Evolutionary conservation across 2,113 vertebrate species (phyloP), one percentile per base, ranked within the genome.

Genomic region (Motacilla alba): DNA sequence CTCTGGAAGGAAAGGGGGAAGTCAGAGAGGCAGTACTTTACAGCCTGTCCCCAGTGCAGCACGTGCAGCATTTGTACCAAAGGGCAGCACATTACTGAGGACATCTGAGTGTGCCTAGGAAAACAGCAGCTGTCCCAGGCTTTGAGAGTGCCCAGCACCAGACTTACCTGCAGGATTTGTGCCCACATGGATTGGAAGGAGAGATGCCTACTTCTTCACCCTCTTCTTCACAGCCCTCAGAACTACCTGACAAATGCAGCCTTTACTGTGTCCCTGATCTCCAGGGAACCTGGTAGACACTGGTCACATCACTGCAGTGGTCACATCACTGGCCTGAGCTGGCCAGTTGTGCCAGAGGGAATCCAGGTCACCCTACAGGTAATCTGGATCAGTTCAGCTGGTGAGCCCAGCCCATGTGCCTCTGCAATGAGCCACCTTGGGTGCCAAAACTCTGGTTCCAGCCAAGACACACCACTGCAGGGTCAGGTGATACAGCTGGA

Each of bases 1-100:
- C 73, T 98, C 97, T 98, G 91, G 5, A 95, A 83, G 78, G 35
- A 69, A 83, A 87, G 22, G n/a, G 33, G 49, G 2, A 50, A 28
- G 58, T 94, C 90, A 95, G n/a, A 90, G 50, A 77, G 67, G 11
- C n/a, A 37, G 11, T 5, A 22, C 28, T 39, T 58, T 22, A 17
- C 35, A 79, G 50, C 35, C 6, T 35, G 35, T 68, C 8, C n/a
- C 26, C 41, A 47, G 28, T 15, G 18, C 33, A 53, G 39, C 68
- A 73, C 9, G 2, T 4, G 44, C 27, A 80, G 23, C 31, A 4
- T n/a, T 49, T 37, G 6, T 13, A 28, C 30, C 30, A 63, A 89
- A 76, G 47, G 27, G 26, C 46, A 81, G 68, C 35, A 46, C 2
- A 0, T 46, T 28, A 9, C 62, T 12, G 22, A 60, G 70, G 23